phyloP scores from a whole-genome alignment of 1,140 invertebrate species.

The Orchestia grillus region DNA sequence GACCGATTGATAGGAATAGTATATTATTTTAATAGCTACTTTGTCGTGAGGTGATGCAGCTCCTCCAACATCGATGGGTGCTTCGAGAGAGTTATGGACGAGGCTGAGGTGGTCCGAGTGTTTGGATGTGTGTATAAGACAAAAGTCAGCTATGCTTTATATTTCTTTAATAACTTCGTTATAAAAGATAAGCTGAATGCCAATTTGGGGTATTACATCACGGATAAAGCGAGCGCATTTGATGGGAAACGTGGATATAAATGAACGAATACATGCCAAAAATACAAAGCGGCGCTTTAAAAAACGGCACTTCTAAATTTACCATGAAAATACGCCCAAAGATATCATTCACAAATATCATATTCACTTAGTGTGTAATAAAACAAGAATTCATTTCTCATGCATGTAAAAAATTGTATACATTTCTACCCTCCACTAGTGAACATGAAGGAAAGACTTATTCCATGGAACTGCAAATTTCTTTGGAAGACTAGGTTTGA shows the following conservation, averaged over 20 bases:
- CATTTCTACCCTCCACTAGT: too few relatives aligned
- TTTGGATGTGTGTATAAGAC: not conserved
- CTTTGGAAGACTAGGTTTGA: too few relatives aligned
- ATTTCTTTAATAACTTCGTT: not conserved
- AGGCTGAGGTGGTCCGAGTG: not conserved
- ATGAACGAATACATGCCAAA: too few relatives aligned
- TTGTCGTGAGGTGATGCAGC: not conserved
- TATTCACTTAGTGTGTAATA: too few relatives aligned
- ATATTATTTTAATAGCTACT: not conserved
- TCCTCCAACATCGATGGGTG: not conserved
- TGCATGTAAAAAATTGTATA: too few relatives aligned
- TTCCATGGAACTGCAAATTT: too few relatives aligned
- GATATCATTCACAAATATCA: too few relatives aligned
- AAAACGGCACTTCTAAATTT: too few relatives aligned
- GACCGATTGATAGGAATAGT: constrained; percentile 14
- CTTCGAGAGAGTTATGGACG: not conserved
- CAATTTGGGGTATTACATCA: not conserved
- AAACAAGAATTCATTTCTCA: too few relatives aligned
- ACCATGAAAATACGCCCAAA: too few relatives aligned
- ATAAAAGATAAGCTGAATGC: not conserved
- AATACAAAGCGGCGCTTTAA: not conserved
- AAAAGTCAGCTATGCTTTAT: not conserved
- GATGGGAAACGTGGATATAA: not conserved
- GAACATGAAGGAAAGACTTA: too few relatives aligned
- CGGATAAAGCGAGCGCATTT: not conserved